phyloP scores from a whole-genome alignment of 2,888 invertebrate genomes.

The Xanthostigma xanthostigma region DNA sequence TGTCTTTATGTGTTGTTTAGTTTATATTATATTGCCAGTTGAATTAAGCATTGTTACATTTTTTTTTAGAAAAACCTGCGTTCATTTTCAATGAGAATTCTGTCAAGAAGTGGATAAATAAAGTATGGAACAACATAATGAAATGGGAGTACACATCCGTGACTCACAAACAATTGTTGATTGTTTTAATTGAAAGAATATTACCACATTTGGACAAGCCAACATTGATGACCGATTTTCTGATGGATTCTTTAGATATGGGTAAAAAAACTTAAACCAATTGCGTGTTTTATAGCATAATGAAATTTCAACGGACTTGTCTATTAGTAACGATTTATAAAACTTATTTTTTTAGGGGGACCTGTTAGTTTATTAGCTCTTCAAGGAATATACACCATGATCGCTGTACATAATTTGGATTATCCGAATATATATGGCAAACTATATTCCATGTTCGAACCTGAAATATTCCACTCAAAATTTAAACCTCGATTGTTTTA shows the following conservation, averaged over 20 bases:
- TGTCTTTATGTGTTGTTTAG: not conserved
- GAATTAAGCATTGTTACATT: conserved; percentile 6
- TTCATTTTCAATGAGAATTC: conserved; percentile 43
- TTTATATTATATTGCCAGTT: not conserved
- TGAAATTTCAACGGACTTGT: too few species aligned
- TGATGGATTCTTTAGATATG: conserved; percentile 76
- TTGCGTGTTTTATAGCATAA: too few species aligned
- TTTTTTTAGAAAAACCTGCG: conserved; percentile 19
- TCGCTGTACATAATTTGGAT: conserved; percentile 82
- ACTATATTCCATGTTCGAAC: conserved; percentile 87
- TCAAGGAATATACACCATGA: conserved; percentile 80
- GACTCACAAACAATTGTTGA: conserved; percentile 62
- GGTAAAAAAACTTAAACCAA: conserved; percentile 32
- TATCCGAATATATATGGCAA: conserved; percentile 92
- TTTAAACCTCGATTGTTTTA: conserved; percentile 81
- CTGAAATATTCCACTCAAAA: conserved; percentile 79
- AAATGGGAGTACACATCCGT: conserved; percentile 52
- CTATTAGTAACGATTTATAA: not conserved
- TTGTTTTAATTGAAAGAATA: conserved; percentile 68
- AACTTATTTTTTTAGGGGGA: conserved; percentile 44
- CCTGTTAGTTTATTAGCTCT: conserved; percentile 78
- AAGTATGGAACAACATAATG: conserved; percentile 63
- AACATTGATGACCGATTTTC: conserved; percentile 74
- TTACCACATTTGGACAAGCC: conserved; percentile 70
- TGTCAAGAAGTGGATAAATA: conserved; percentile 45